Percentiles rank a stretch among this genome's conserved stretches.
Evolutionary conservation across 1,140 invertebrate genomes (phyloP).

Genomic region (Philotrypesis tridentata): DNA sequence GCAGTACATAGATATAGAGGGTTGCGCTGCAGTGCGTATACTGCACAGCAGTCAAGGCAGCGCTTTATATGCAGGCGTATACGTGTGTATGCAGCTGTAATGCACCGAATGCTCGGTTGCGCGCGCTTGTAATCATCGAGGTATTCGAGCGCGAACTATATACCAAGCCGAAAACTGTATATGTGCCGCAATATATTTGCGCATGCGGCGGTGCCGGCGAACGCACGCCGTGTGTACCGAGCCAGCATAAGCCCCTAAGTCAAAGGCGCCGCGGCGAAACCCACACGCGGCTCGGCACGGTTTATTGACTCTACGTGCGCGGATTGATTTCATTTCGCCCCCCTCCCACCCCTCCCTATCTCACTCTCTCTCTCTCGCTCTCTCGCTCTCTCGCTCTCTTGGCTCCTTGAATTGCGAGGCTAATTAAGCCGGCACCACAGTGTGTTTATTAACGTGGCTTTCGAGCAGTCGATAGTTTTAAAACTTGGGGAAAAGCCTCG

Average conservation of each 20-base stretch:
- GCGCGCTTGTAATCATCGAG: background rate
- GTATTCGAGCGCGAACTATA: background rate
- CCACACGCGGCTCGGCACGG: background rate
- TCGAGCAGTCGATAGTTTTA: background rate
- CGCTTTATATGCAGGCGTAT: background rate
- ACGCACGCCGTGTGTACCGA: background rate
- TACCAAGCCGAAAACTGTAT: no score
- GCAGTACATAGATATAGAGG: no score
- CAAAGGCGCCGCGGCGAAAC: background rate
- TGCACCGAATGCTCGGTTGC: no score
- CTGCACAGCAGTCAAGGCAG: background rate
- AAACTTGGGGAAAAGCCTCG: background rate
- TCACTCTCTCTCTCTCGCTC: no score
- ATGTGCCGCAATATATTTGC: background rate
- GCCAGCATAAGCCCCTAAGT: background rate
- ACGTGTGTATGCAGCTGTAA: no score
- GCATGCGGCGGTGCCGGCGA: background rate
- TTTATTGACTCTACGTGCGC: background rate
- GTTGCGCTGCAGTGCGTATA: no score
- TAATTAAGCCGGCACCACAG: background rate
- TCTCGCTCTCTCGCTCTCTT: background rate
- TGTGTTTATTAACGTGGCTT: background rate
- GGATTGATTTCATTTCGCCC: background rate
- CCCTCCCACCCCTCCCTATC: no score
- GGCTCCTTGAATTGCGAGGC: background rate